Evolutionary conservation across 2,113 vertebrate species (phyloP).

Genomic region (Aplodontia rufa): DNA sequence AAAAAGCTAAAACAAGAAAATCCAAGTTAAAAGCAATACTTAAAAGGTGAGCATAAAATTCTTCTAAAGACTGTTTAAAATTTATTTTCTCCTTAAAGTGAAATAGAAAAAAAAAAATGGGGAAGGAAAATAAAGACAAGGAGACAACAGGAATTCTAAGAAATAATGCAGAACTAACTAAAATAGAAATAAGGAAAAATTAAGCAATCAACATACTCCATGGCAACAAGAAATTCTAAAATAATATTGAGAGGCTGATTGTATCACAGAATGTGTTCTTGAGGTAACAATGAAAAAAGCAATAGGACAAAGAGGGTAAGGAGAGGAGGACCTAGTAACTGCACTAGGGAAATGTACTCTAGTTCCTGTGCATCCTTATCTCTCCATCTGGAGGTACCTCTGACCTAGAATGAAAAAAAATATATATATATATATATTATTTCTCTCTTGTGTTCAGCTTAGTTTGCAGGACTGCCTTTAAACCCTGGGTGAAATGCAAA

Average conservation of each 20-base stretch:
- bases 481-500: background rate
- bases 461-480: background rate
- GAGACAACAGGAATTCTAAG: slow-evolving; percentile 25
- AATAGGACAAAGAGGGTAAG: background rate
- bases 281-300: background rate
- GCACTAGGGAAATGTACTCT: background rate
- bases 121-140: slow-evolving; percentile 32
- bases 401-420: background rate
- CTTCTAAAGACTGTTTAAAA: slow-evolving; percentile 44
- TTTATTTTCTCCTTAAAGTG: slow-evolving; percentile 42
- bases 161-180: slow-evolving; percentile 54
- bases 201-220: slow-evolving; percentile 45
- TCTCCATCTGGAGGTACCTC: background rate
- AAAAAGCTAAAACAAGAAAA: slow-evolving; percentile 64
- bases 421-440: background rate
- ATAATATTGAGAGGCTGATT: slow-evolving; percentile 38
- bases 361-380: background rate
- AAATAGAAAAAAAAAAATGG: background rate
- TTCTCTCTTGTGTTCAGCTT: background rate
- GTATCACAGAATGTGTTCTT: background rate
- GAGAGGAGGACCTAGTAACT: background rate
- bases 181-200: slow-evolving; percentile 55
- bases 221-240: slow-evolving; percentile 67
- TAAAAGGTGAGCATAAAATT: slow-evolving; percentile 35
- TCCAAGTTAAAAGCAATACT: slow-evolving; percentile 55